Evolutionary conservation across 2,888 invertebrate genomes (phyloP).

Genomic region (Harmothoe impar): DNA sequence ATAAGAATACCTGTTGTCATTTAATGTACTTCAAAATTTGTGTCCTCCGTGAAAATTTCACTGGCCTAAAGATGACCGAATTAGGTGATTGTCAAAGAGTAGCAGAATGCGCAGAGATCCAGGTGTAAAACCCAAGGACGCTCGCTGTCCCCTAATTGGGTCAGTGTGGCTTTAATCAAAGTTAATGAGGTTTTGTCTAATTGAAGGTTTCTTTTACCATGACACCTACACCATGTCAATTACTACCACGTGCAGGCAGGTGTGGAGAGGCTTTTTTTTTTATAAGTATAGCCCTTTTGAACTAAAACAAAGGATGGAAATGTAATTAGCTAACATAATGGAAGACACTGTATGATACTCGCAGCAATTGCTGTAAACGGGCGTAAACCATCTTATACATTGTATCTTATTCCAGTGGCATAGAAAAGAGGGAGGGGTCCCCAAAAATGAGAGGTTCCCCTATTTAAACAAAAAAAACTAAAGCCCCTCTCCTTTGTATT

Average conservation of each 20-base stretch:
- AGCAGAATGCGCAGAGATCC: neutral
- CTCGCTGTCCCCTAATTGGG: too few species aligned
- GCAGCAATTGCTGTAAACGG: too few species aligned
- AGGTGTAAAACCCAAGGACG: neutral
- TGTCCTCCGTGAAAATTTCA: neutral
- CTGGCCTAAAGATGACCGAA: neutral
- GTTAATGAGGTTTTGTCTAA: neutral
- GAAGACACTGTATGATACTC: too few species aligned
- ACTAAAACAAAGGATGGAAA: neutral
- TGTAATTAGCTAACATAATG: too few species aligned
- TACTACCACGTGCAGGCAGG: neutral
- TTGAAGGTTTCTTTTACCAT: neutral
- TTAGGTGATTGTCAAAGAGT: neutral
- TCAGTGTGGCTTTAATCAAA: too few species aligned
- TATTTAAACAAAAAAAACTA: too few species aligned
- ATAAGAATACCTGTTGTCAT: neutral
- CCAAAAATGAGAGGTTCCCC: too few species aligned
- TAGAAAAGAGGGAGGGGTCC: too few species aligned
- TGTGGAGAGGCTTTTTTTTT: neutral
- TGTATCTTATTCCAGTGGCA: too few species aligned
- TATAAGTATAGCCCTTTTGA: neutral
- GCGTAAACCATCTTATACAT: too few species aligned
- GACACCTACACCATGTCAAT: conserved; percentile 4
- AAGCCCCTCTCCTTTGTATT: too few species aligned
- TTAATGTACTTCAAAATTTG: neutral